Base-by-base conservation (phyloP, 2,113 vertebrate species). In the Ptilorrhoa leucosticta region DNA sequence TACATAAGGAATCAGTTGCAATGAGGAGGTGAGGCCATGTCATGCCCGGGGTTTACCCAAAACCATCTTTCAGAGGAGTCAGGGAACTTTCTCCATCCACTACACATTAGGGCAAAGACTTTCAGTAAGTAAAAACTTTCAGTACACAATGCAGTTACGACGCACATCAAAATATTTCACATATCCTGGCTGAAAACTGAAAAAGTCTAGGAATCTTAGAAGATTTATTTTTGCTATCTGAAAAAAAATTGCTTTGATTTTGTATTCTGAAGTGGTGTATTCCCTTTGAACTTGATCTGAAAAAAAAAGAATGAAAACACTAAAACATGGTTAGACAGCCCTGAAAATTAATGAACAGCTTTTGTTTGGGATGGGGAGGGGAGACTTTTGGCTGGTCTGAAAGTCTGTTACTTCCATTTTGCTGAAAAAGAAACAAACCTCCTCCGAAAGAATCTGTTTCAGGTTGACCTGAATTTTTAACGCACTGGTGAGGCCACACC, bases 211-310 rank as follows among this genome's bases (percentile, higher is more conserved):
- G 69, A 82, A 89, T 40, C 13, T 87, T 69, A 56, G 19, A 87
- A 82, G 48, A 72, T 69, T 69, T 90, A 87, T 94, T 80, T 96
- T 93, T 91, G 60, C 20, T 60, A 37, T 19, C 64, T 81, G 58
- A 81, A 72, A 87, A 90, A 77, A 87, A 53, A 7, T 1, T 18
- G 12, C 83, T 94, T 95, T 94, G 76, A 78, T 89, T 95, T 75
- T 64, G 6, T 63, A n/a, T 78, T 89, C 44, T 89, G 31, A 92
- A 94, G 26, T 56, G 31, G 27, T 53, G 3, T 51, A 87, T 91
- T 95, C 44, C 27, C 56, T 94, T 95, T 97, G 91, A 95, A 94
- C 80, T 89, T 75, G 76, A 91, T 56, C 64, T 87, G 56, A 96
- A 81, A 66, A 68, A 13, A 28, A 77, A 47, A 45, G 3, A 61